Evolutionary conservation across 2,797 vertebrate species (phyloP), one percentile per base, ranked within the genome.

Genomic region (Silurus lanzhouensis): DNA sequence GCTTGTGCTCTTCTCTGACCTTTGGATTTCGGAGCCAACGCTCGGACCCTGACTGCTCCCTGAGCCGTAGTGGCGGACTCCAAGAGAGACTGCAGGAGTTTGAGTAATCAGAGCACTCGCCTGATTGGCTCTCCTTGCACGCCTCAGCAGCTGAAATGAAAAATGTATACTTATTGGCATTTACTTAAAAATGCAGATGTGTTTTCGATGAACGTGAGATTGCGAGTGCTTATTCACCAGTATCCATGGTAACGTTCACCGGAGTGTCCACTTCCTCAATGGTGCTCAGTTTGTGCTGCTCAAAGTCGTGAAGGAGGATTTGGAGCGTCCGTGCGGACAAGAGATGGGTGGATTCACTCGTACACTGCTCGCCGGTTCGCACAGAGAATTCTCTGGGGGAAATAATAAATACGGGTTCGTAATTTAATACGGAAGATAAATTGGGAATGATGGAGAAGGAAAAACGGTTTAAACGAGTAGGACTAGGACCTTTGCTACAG

Each of bases 201-300:
- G 48, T 52, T 52, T 52, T 4, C 8, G 4, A 9, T 7, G 10
- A 55, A 74, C 6, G 38, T n/a, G 17, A 6, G 60, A n/a, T 58
- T 64, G 10, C 14, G 58, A n/a, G 19, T 57, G 52, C 48, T 52
- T 67, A 88, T 87, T 90, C 48, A 98, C 97, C 97, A 93, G 93
- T 76, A 87, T 94, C 93, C 22, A 91, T 85, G 84, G 89, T 96
- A 85, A 57, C 88, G 58, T 95, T 93, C 86, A 90, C 89, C 0
- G 96, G 95, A 0, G 97, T 97, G 85, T 98, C 97, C 81, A 95
- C 93, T 87, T 99, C 98, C 81, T 94, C 96, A 89, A 99, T 99
- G 6, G 92, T 93, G 84, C 98, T 99, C 71, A 99, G 97, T 90
- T 99, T 96, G 8, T 99, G 98, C 3, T 95, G 97, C 1, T 95